Base-by-base conservation (phyloP, 2,797 vertebrate genomes). In the Podargus strigoides region DNA sequence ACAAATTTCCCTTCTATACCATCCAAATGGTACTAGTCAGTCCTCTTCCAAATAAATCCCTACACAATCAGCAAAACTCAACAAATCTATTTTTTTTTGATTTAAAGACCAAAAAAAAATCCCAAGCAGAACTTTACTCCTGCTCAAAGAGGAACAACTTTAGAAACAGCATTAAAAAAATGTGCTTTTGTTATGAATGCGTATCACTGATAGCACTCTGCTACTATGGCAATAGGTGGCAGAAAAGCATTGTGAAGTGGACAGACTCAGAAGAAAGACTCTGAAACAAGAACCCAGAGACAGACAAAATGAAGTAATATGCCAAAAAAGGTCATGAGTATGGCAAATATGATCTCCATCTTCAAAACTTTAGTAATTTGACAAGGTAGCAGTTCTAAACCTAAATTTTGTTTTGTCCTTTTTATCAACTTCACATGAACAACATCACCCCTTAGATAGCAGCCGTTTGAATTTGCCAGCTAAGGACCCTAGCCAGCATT, bases 371-470 rank as follows among this genome's bases (percentile, higher is more conserved):
- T 1, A 52, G 64, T 53, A 53, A 64, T 58, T 56, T 85, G 26
- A 73, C 17, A 73, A 16, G 46, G 32, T 18, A 55, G 23, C 11
- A 41, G n/a, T 44, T 66, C 28, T 22, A 75, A 68, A 63, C 7
- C n/a, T 46, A 16, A n/a, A 47, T 44, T 63, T 67, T 41, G 50
- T 49, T 67, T 74, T 63, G 42, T 22, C 22, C 42, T 74, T 63
- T 77, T 58, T 55, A 68, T 28, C 46, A 60, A 12, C n/a, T 50
- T 60, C 66, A 47, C 26, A 27, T 16, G 28, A 80, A 59, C 56
- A 78, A 1, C 58, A 62, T 18, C 27, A 46, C 15, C 23, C 30
- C 24, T 74, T 50, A 0, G 0, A 52, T 9, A 81, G 30, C 0
- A 42, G 30, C 46, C 27, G 30, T 21, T 28, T 73, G n/a, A 55